These are phyloP conservation scores for Catamblyrhynchus diadema DNA, from an alignment of 2,797 vertebrate genomes.

Conservation along the genomic window DNA sequence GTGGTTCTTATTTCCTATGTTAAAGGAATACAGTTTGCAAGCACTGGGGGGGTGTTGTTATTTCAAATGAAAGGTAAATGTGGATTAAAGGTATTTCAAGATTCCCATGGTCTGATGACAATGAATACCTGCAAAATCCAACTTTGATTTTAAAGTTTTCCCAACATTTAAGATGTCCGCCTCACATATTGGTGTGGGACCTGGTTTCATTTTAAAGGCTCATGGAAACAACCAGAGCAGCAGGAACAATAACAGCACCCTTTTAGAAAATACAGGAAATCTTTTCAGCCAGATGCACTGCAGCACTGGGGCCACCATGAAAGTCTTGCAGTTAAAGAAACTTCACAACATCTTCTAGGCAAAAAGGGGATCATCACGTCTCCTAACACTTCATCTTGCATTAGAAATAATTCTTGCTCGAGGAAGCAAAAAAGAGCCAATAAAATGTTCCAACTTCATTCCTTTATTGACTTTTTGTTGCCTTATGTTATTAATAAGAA, in stretches of 20 bases:
- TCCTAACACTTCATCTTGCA: constrained; percentile 55
- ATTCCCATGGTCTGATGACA: neutral
- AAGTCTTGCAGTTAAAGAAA: constrained; percentile 54
- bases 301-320: constrained; percentile 63
- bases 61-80: neutral
- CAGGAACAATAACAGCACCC: constrained; percentile 46
- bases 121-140: neutral
- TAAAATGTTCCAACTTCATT: constrained; percentile 56
- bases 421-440: constrained; percentile 41
- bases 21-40: constrained; percentile 25
- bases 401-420: constrained; percentile 53
- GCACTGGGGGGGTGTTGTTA: neutral
- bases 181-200: neutral
- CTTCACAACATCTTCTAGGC: constrained; percentile 53
- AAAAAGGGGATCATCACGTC: constrained; percentile 62
- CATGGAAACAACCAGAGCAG: constrained; percentile 14
- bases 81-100: neutral
- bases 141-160: neutral
- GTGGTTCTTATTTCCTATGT: constrained; percentile 49
- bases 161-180: neutral
- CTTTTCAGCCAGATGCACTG: constrained; percentile 56
- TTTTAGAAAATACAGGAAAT: constrained; percentile 65
- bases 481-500: constrained; percentile 46
- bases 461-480: constrained; percentile 41
- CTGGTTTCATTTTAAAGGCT: constrained; percentile 11